phyloP scores from a whole-genome alignment of 2,113 vertebrate species.

The Ahaetulla prasina region DNA sequence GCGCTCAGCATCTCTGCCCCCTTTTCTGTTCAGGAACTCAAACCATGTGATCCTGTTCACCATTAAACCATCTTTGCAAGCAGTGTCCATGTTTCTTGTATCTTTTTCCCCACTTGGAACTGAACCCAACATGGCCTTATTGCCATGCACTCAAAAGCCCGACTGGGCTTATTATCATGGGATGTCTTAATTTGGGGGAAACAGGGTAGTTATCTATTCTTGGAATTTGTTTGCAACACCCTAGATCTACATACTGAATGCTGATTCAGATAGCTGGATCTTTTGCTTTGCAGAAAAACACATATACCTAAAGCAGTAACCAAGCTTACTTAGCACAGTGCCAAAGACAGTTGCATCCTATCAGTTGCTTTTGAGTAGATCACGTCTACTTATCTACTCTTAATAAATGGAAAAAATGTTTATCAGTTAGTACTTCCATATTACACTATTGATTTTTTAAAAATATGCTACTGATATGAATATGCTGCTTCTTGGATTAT shows the following conservation, averaged over 20 bases:
- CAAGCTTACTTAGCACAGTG: neutral
- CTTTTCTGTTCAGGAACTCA: no score
- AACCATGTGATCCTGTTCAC: no score
- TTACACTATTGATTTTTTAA: no score
- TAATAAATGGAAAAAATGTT: neutral
- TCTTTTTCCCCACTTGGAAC: no score
- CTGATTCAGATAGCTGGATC: neutral
- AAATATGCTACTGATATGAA: neutral
- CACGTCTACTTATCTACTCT: no score
- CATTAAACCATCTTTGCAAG: no score
- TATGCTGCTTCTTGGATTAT: neutral
- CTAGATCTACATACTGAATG: neutral
- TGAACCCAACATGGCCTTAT: no score
- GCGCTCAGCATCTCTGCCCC: no score
- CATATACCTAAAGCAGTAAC: neutral
- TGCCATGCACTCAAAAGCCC: no score
- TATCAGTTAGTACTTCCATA: neutral
- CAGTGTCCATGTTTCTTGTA: no score
- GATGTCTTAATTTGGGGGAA: no score
- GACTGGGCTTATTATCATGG: no score
- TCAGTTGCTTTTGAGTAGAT: neutral
- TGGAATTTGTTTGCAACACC: neutral
- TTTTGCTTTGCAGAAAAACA: neutral
- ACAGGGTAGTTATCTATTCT: neutral
- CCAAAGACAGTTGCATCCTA: neutral